phyloP scores from a whole-genome alignment of 2,113 vertebrate genomes.

The Sceloporus undulatus region DNA sequence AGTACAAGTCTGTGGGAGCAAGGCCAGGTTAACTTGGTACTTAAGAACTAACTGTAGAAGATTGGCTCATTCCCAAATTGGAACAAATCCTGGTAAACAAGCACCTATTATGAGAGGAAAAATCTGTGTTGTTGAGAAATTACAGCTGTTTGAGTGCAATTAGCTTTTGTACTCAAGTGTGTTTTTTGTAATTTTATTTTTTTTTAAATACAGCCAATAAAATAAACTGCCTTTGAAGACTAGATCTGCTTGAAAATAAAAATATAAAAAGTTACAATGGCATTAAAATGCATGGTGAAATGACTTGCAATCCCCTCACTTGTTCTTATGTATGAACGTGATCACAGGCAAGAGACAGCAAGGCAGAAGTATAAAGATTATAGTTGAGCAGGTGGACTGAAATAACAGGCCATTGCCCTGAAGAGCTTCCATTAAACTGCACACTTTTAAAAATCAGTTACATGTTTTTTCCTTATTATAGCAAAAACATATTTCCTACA shows the following conservation, averaged over 20 bases:
- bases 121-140: not conserved
- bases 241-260: not conserved
- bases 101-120: not conserved
- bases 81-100: not conserved
- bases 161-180: not conserved
- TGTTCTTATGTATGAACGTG: not conserved
- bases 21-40: slow-evolving; percentile 37
- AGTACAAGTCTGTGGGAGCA: slow-evolving; percentile 42
- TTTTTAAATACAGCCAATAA: not conserved
- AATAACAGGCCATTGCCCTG: not conserved
- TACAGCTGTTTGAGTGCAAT: not conserved
- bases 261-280: not conserved
- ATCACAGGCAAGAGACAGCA: not conserved
- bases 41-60: slow-evolving; percentile 7
- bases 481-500: not conserved
- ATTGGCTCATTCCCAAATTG: not conserved
- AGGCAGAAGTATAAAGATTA: not conserved
- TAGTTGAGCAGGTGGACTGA: not conserved
- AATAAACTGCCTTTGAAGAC: not conserved
- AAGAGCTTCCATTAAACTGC: not conserved
- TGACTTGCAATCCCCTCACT: not conserved
- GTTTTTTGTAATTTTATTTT: slow-evolving; percentile 5
- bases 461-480: not conserved
- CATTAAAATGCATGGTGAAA: not conserved
- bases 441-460: not conserved